Evolutionary conservation across 2,113 vertebrate species (phyloP).

Genomic region (Maccullochella peelii): DNA sequence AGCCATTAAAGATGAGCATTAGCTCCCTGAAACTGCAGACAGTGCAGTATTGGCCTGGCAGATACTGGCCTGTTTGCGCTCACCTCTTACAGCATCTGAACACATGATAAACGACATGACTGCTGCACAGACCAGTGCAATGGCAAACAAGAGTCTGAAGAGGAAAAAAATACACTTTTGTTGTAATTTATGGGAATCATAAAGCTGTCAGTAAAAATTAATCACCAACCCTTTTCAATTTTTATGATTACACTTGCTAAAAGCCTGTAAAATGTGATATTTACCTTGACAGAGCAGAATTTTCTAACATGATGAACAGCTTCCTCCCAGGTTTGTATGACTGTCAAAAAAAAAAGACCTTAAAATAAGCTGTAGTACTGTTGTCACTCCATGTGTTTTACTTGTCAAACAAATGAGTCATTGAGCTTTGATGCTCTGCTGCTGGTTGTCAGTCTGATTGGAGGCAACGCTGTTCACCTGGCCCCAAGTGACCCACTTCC

Average conservation of each 20-base stretch:
- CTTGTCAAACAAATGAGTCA: slow-evolving; percentile 21
- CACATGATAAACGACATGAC: slow-evolving; percentile 32
- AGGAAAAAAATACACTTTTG: background rate
- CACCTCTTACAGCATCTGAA: slow-evolving; percentile 64
- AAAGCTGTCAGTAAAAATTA: background rate
- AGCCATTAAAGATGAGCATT: background rate
- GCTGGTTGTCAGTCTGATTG: slow-evolving; percentile 65
- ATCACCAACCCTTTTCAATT: background rate
- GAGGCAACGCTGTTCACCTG: slow-evolving; percentile 71
- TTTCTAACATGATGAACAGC: slow-evolving; percentile 40
- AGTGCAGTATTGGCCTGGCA: background rate
- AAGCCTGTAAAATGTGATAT: background rate
- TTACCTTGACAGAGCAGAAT: slow-evolving; percentile 60
- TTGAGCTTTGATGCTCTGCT: slow-evolving; percentile 1
- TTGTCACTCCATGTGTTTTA: background rate
- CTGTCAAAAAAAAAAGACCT: background rate
- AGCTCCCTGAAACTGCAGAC: background rate
- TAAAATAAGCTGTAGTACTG: background rate
- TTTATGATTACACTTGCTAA: background rate
- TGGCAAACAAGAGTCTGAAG: slow-evolving; percentile 51
- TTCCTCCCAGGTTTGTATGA: background rate
- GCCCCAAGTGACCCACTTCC: slow-evolving; percentile 22
- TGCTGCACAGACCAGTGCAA: slow-evolving; percentile 45
- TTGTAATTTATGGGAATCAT: background rate
- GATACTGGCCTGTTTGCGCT: slow-evolving; percentile 32